These are phyloP conservation scores for Lycodopsis pacificus DNA, from an alignment of 2,797 vertebrate genomes.

Conservation along the genomic window DNA sequence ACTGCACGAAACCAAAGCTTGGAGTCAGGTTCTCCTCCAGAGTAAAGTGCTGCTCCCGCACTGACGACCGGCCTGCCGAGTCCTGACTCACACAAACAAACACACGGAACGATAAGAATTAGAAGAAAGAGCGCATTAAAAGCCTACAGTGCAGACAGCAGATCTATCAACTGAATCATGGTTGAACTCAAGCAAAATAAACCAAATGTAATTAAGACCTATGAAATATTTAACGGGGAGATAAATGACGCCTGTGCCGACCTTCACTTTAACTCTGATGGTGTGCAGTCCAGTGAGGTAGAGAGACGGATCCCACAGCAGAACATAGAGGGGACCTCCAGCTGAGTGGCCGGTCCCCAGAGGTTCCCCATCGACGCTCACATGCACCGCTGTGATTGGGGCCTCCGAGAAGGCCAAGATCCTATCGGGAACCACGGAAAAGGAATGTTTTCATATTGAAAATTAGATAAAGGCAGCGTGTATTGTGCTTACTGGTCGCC, in stretches of 20 bases:
- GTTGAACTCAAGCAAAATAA: slow-evolving; percentile 16
- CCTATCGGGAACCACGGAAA: slow-evolving; percentile 72
- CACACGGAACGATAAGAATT: not conserved
- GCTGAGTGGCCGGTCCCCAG: slow-evolving; percentile 86
- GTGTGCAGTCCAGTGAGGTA: slow-evolving; percentile 90
- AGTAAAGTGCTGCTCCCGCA: slow-evolving; percentile 88
- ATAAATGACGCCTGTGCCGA: slow-evolving; percentile 60
- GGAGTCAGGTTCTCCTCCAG: slow-evolving; percentile 87
- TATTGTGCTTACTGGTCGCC: not conserved
- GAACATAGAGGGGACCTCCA: slow-evolving; percentile 90
- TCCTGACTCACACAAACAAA: slow-evolving; percentile 82
- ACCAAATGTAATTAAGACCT: slow-evolving; percentile 22
- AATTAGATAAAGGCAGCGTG: not conserved
- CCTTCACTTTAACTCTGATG: slow-evolving; percentile 91
- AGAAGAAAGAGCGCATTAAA: not conserved
- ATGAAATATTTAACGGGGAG: slow-evolving; percentile 20
- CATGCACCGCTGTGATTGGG: slow-evolving; percentile 85
- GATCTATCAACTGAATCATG: slow-evolving; percentile 1
- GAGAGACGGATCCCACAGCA: slow-evolving; percentile 90
- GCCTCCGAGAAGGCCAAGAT: slow-evolving; percentile 94
- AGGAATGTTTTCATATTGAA: not conserved
- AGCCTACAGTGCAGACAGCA: not conserved
- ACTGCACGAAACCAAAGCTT: slow-evolving; percentile 88
- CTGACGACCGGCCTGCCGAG: slow-evolving; percentile 84
- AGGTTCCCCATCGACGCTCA: slow-evolving; percentile 87